Percentiles rank a stretch among this genome's conserved stretches.
phyloP scores from a whole-genome alignment of 2,797 vertebrate species.

The Sebastes trivittatus region DNA sequence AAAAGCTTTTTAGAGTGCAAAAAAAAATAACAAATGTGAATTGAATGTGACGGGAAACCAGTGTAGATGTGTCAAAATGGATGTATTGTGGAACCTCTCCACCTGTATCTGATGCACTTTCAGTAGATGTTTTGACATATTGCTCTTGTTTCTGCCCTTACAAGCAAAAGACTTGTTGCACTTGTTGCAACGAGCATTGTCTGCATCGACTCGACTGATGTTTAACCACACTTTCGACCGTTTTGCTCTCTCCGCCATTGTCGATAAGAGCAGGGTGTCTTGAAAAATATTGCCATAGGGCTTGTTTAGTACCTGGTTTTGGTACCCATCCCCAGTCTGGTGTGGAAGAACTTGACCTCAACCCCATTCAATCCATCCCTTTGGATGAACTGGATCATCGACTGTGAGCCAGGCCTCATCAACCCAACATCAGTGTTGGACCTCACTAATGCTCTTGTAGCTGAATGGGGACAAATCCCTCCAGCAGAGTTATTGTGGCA shows the following conservation, averaged over 20 bases:
- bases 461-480: not conserved
- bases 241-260: too few species aligned
- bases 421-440: not conserved
- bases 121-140: too few species aligned
- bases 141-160: too few species aligned
- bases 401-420: not conserved
- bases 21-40: not conserved
- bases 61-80: not conserved
- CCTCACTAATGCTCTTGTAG: not conserved
- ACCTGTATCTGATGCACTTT: too few species aligned
- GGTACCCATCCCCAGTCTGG: too few species aligned
- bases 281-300: too few species aligned
- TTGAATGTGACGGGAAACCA: not conserved
- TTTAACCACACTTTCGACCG: too few species aligned
- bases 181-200: too few species aligned
- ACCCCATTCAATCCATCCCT: not conserved
- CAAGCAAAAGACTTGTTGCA: too few species aligned
- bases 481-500: not conserved
- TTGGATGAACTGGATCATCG: not conserved
- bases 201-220: too few species aligned
- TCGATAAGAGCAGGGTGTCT: too few species aligned
- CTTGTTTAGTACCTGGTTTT: too few species aligned
- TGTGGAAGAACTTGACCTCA: not conserved
- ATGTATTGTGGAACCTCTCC: not conserved
- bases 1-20: not conserved